phyloP scores from a whole-genome alignment of 2,888 invertebrate genomes.

The Crossocerus cetratus region DNA sequence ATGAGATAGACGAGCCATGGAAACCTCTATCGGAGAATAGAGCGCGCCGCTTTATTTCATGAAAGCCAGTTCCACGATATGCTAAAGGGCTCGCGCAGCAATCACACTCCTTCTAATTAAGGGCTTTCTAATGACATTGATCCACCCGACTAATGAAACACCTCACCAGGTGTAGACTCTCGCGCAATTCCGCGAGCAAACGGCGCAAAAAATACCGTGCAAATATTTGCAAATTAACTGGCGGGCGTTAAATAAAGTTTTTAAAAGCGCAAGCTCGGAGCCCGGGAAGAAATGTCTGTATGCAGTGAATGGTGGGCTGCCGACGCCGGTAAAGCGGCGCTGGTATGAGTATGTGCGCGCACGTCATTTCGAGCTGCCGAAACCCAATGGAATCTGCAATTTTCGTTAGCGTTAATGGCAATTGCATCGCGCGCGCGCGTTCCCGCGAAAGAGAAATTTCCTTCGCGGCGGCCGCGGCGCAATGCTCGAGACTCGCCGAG shows the following conservation, averaged over 20 bases:
- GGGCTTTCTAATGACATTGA: no score
- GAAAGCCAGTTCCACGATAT: no score
- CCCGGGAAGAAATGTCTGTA: no score
- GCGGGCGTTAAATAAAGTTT: background rate
- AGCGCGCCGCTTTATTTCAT: background rate
- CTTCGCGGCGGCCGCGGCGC: conserved; percentile 24
- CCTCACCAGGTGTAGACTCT: no score
- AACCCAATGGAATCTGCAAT: conserved; percentile 37
- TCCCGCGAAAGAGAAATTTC: conserved; percentile 51
- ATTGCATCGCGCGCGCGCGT: conserved; percentile 45
- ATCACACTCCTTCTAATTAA: no score
- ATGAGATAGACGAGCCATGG: conserved; percentile 28
- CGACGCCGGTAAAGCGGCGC: no score
- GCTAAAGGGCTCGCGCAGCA: no score
- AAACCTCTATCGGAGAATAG: conserved; percentile 2
- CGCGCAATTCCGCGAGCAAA: no score
- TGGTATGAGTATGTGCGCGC: no score
- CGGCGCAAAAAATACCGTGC: background rate
- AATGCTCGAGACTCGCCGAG: background rate
- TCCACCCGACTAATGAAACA: no score
- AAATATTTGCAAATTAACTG: background rate
- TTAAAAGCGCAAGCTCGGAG: no score
- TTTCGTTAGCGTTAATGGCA: conserved; percentile 38
- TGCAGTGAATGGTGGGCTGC: no score
- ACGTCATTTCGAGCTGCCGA: background rate